Percentiles rank a stretch among this genome's conserved stretches.
phyloP scores from a whole-genome alignment of 2,113 vertebrate species.

The Semnornis frantzii region DNA sequence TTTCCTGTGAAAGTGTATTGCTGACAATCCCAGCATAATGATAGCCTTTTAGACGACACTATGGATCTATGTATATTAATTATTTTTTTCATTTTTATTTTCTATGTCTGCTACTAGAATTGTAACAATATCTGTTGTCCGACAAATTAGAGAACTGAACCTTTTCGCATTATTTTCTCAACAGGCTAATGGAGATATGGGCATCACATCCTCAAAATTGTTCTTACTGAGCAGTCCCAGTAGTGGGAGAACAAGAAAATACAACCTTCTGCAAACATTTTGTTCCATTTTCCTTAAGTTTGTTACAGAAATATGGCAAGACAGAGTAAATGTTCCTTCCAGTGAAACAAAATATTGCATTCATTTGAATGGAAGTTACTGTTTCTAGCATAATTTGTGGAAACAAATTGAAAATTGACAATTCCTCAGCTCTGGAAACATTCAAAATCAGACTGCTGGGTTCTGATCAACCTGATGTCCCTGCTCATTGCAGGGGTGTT shows the following conservation, averaged over 20 bases:
- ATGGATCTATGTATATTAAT: not conserved
- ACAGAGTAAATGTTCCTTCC: not conserved
- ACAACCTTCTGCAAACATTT: not conserved
- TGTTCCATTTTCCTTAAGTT: not conserved
- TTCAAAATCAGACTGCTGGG: too few relatives aligned
- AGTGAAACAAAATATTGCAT: not conserved
- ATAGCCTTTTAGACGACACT: not conserved
- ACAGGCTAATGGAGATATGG: conserved; percentile 30
- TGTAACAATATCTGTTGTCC: not conserved
- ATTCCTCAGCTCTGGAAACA: too few relatives aligned
- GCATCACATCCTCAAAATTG: not conserved
- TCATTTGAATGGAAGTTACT: not conserved
- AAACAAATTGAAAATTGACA: conserved; percentile 11
- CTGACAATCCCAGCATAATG: not conserved
- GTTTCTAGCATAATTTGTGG: not conserved
- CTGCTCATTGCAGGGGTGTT: too few relatives aligned
- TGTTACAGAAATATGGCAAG: not conserved
- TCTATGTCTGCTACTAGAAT: not conserved
- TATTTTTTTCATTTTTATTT: conserved; percentile 11
- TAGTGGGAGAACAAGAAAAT: not conserved
- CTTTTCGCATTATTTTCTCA: conserved; percentile 10
- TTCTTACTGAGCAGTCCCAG: not conserved
- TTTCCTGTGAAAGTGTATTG: not conserved
- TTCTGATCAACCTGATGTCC: too few relatives aligned
- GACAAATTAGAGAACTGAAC: conserved; percentile 31